Percentiles rank a stretch among this genome's conserved stretches.
Conservation (phyloP, 2,888 invertebrate genomes). For the Mayetiola destructor region DNA sequence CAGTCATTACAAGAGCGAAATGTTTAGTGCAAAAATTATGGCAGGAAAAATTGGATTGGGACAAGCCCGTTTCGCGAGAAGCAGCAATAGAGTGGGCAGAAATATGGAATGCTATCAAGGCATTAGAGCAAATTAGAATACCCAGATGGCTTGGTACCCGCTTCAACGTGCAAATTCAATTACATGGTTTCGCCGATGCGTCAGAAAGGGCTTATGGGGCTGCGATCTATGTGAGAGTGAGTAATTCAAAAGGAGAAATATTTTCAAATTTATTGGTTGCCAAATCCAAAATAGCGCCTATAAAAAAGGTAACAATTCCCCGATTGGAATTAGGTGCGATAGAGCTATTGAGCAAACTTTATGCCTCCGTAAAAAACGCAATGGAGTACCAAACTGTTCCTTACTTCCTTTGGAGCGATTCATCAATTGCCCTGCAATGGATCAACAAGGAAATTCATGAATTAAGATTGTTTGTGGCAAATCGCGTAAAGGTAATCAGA, state of each 20-base stretch:
- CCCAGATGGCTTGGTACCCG: slow-evolving; percentile 14
- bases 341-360: neutral
- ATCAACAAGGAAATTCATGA: neutral
- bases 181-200: neutral
- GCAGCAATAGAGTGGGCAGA: slow-evolving; percentile 11
- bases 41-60: neutral
- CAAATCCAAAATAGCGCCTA: neutral
- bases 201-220: neutral
- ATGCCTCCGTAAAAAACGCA: neutral
- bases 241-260: neutral
- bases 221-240: neutral
- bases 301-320: neutral
- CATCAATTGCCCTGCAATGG: neutral
- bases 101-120: slow-evolving; percentile 9
- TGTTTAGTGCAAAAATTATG: neutral
- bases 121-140: slow-evolving; percentile 14
- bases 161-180: neutral
- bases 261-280: neutral
- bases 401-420: neutral
- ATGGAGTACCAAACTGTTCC: neutral
- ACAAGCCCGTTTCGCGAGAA: neutral
- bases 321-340: neutral
- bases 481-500: neutral
- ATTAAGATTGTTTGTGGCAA: slow-evolving; percentile 9
- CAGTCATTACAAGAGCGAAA: slow-evolving; percentile 9